Conservation (phyloP, 2,113 vertebrate species). For the Cryptomyrus ogoouensis region DNA sequence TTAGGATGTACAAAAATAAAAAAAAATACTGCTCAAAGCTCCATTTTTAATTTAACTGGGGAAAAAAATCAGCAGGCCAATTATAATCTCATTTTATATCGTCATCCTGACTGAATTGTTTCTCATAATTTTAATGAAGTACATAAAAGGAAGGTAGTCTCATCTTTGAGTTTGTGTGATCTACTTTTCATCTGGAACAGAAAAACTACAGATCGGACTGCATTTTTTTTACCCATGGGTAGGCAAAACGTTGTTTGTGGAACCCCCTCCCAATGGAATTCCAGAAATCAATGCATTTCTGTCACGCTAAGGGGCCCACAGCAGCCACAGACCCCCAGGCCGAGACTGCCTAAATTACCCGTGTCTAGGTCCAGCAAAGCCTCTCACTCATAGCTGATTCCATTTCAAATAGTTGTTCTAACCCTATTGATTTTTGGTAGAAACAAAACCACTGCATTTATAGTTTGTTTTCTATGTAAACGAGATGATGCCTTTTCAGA, state of each 20-base stretch:
- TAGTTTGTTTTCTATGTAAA: not conserved
- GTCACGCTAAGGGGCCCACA: not conserved
- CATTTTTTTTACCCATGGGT: not conserved
- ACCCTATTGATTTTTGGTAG: not conserved
- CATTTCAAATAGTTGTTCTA: constrained; percentile 5
- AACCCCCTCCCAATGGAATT: constrained; percentile 6
- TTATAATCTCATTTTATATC: not conserved
- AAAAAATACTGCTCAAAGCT: not conserved
- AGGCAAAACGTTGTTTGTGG: not conserved
- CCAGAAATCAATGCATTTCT: constrained; percentile 12
- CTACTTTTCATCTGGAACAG: not conserved
- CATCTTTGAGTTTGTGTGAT: not conserved
- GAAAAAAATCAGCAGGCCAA: not conserved
- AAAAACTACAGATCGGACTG: not conserved
- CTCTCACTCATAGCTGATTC: constrained; percentile 1
- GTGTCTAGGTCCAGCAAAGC: not conserved
- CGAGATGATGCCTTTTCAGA: not conserved
- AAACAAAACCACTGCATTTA: not conserved
- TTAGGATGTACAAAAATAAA: not conserved
- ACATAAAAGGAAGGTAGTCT: not conserved
- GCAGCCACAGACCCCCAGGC: not conserved
- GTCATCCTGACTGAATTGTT: not conserved
- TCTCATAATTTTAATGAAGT: not conserved
- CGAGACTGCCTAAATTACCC: not conserved
- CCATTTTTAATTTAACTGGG: not conserved